Evolutionary conservation across 2,888 invertebrate genomes (phyloP).

Genomic region (Dryobotodes eremita): DNA sequence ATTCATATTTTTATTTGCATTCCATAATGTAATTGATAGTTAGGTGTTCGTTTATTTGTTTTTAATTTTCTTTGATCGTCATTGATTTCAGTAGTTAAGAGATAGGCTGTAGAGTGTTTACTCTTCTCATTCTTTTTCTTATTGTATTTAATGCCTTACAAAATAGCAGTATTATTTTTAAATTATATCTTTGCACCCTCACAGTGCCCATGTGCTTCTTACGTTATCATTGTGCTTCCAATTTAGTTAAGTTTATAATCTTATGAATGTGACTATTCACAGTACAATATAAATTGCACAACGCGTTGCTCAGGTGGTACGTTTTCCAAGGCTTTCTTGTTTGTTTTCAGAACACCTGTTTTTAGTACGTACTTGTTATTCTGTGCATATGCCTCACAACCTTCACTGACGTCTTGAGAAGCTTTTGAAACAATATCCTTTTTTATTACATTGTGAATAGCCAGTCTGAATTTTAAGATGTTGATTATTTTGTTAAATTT

Average conservation of each 20-base stretch:
- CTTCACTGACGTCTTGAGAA: slow-evolving; percentile 17
- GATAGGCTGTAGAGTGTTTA: not conserved
- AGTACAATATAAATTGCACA: slow-evolving; percentile 39
- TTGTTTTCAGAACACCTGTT: slow-evolving; percentile 59
- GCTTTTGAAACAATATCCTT: slow-evolving; percentile 37
- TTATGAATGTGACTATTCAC: slow-evolving; percentile 33
- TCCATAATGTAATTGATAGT: no score
- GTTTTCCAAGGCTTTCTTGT: slow-evolving; percentile 52
- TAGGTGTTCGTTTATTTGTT: not conserved
- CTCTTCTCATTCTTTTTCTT: not conserved
- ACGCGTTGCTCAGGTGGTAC: slow-evolving; percentile 53
- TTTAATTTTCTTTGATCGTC: not conserved
- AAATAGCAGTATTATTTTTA: not conserved
- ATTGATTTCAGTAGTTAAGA: not conserved
- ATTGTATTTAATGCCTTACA: not conserved
- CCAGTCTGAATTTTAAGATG: slow-evolving; percentile 11
- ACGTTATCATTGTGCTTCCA: not conserved
- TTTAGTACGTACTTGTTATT: slow-evolving; percentile 53
- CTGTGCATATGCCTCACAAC: slow-evolving; percentile 21
- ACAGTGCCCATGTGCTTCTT: not conserved
- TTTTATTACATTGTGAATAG: not conserved
- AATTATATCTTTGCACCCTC: not conserved
- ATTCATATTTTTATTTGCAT: no score
- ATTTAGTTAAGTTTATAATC: slow-evolving; percentile 30
- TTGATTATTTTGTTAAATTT: not conserved